Conservation (phyloP, 2,888 invertebrate genomes). For the Ectobius pallidus region DNA sequence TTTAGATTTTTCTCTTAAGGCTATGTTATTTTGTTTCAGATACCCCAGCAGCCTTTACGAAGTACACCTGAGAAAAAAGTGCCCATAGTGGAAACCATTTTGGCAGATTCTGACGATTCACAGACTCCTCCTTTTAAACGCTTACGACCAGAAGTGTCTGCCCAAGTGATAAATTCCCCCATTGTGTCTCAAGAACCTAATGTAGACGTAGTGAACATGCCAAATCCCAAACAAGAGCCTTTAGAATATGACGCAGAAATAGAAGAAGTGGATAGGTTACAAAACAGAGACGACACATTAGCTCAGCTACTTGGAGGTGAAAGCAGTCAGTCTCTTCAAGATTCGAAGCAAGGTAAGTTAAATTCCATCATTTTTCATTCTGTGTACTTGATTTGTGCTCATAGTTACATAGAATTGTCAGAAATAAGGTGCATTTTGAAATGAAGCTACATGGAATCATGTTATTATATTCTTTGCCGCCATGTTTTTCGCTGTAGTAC, state of each 20-base stretch:
- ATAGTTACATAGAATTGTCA: too few species aligned
- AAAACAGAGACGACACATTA: slow-evolving; percentile 31
- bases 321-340: slow-evolving; percentile 35
- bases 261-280: slow-evolving; percentile 30
- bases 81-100: neutral
- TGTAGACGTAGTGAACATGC: slow-evolving; percentile 33
- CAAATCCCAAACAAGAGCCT: slow-evolving; percentile 42
- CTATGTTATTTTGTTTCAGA: neutral
- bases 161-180: slow-evolving; percentile 19
- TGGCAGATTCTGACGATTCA: slow-evolving; percentile 13
- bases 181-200: neutral
- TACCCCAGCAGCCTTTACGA: neutral
- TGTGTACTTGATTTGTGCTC: too few species aligned
- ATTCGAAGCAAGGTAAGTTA: slow-evolving; percentile 21
- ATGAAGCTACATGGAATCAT: too few species aligned
- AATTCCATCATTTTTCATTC: too few species aligned
- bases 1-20: neutral
- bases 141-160: slow-evolving; percentile 4
- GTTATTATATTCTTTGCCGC: too few species aligned
- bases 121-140: slow-evolving; percentile 18
- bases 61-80: slow-evolving; percentile 11
- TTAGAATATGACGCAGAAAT: slow-evolving; percentile 41
- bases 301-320: slow-evolving; percentile 35
- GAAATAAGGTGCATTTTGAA: too few species aligned
- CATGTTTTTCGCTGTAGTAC: too few species aligned